Base-by-base conservation (phyloP, 2,797 vertebrate species). In the Ceryle rudis region DNA sequence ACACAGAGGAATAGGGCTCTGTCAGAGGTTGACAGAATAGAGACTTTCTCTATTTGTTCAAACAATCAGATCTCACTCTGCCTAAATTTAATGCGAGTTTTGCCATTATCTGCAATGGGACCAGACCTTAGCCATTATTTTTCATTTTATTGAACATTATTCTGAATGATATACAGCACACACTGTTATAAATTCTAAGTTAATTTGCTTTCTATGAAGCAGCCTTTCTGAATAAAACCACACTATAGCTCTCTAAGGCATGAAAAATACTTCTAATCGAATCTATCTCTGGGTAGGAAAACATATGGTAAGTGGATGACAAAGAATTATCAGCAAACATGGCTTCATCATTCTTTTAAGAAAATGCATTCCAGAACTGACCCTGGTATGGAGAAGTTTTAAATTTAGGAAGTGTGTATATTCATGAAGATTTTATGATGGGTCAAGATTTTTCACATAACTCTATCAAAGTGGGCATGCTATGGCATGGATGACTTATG, bases 151-250 rank as follows among this genome's bases (percentile, higher is more conserved):
- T 4, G 3, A 64, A 33, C 39, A 47, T 89, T 90, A 97, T 89
- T 96, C 74, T 90, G 93, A 89, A 77, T 90, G 18, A 91, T 90
- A 81, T 81, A 94, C 35, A 86, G 72, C 51, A 42, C 37, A 52
- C 22, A n/a, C 26, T 89, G 51, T 70, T 93, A 94, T 86, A 95
- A 96, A 90, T 21, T 84, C 37, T 42, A 93, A 84, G 85, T 84
- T 94, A 95, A 94, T 95, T 95, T 93, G 31, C 66, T 75, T 90
- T 93, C 77, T 60, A 9, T 83, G 67, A 88, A 95, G 55, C 73
- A 93, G 82, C 39, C 35, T 81, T 66, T 88, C 69, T 84, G 65
- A 78, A 86, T 83, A 94, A 95, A 95, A 86, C 26, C 72, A 83
- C 0, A 2, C n/a, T 69, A 55, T 47, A 69, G 65, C 55, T 81